Evolutionary conservation across 2,113 vertebrate genomes (phyloP), one percentile per base, ranked within the genome.

Genomic region (Anhinga anhinga): DNA sequence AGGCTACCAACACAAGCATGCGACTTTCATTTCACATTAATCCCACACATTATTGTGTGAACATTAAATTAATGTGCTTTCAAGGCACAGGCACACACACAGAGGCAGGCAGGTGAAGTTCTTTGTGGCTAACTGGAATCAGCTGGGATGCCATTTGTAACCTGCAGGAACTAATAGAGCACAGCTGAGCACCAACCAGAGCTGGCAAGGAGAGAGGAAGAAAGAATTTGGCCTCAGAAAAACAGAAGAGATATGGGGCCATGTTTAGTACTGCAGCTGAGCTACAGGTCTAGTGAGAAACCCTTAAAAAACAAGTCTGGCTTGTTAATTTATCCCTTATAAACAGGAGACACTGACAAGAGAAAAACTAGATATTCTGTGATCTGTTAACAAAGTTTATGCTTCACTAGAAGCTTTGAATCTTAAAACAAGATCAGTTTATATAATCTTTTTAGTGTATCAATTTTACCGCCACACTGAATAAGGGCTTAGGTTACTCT

Each of bases 391-490:
- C 29, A 32, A 95, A 71, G 38, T 30, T 44, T 52, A 93, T 19
- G 78, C 52, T 94, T 93, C 40, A 67, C 91, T 94, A 56, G 65
- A 82, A 88, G 70, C 45, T 87, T 47, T 59, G 67, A 70, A 82
- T 90, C 78, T 85, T 70, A 50, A 88, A 96, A 40, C 40, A 62
- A 86, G 42, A 82, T 88, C 42, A 79, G 77, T 86, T 90, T 72
- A 78, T 86, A 69, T 9, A 18, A 40, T 36, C n/a, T 72, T 86
- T 79, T 72, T 34, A 79, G 36, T 45, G 25, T 85, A 93, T 85
- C 66, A 77, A 15, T 93, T 97, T 91, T 94, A 85, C 58, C 85
- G 82, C 77, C 32, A 73, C 45, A 70, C n/a, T 62, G 73, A 94
- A 89, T 77, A 93, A 91, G 50, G 25, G 44, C 25, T 65, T 49